Conservation (phyloP, 2,888 invertebrate species). For the Amphipyra tragopoginis region DNA sequence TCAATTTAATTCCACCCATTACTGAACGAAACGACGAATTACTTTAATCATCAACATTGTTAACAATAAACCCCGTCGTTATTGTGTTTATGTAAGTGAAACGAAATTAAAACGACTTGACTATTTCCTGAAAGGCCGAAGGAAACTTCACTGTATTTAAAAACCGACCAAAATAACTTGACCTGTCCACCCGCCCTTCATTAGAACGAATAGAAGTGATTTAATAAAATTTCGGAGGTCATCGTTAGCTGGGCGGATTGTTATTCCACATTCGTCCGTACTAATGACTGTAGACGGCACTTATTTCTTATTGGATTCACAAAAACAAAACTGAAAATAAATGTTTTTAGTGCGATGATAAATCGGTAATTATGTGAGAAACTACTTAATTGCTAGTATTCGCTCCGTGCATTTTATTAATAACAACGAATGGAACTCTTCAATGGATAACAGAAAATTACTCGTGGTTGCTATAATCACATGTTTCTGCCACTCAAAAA, state of each 20-base stretch:
- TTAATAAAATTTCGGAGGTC: conserved; percentile 9
- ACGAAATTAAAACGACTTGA: conserved; percentile 46
- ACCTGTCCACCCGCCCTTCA: not conserved
- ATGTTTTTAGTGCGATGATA: conserved; percentile 12
- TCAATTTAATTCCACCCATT: conserved; percentile 4
- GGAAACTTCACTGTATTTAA: conserved; percentile 15
- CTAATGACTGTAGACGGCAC: conserved; percentile 41
- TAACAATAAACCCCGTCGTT: conserved; percentile 23
- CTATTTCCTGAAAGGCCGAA: conserved; percentile 31
- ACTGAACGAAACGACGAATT: conserved; percentile 10
- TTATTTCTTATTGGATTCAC: conserved; percentile 45
- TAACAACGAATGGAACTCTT: no score
- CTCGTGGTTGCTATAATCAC: no score
- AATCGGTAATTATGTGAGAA: not conserved
- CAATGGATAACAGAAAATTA: no score
- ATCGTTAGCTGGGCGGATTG: conserved; percentile 21
- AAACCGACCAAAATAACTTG: conserved; percentile 12
- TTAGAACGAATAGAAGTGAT: conserved; percentile 2
- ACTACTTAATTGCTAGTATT: no score
- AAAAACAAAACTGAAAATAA: conserved; percentile 27
- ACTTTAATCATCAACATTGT: conserved; percentile 16
- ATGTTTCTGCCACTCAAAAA: no score
- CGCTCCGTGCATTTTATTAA: no score
- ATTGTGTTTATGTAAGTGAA: conserved; percentile 34
- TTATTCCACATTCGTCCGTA: conserved; percentile 49